Percentiles rank a stretch among this genome's conserved stretches.
Conservation (phyloP, 2,113 vertebrate genomes). For the Bucco capensis region DNA sequence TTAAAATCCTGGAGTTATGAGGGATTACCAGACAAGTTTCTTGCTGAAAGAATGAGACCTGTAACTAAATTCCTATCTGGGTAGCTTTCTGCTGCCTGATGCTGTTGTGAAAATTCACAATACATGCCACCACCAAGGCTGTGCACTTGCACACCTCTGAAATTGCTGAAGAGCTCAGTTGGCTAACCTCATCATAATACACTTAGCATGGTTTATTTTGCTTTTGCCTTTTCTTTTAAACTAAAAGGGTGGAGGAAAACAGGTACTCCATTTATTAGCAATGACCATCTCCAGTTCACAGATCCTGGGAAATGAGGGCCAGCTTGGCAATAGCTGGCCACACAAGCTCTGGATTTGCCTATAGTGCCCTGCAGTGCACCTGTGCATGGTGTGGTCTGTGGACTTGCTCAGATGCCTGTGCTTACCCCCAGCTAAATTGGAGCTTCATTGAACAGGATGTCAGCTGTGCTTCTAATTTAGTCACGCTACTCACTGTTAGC, state of each 20-base stretch:
- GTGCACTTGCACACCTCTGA: background rate
- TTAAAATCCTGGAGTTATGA: background rate
- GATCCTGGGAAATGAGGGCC: background rate
- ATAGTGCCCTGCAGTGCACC: background rate
- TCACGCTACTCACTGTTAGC: background rate
- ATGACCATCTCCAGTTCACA: background rate
- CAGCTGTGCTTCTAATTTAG: background rate
- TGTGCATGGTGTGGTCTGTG: accelerated
- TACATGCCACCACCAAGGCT: background rate
- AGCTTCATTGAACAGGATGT: background rate
- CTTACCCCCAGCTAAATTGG: background rate
- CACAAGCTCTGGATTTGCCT: background rate
- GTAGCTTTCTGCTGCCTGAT: background rate
- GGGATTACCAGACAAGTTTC: background rate
- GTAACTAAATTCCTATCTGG: background rate
- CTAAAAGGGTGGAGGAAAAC: conserved; percentile 5
- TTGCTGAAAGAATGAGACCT: background rate
- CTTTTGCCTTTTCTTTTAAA: conserved; percentile 2
- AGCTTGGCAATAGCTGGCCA: background rate
- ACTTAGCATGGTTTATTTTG: conserved; percentile 5
- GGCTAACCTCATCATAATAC: conserved; percentile 4
- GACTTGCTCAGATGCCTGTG: accelerated
- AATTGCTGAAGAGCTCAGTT: conserved; percentile 35
- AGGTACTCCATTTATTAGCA: background rate
- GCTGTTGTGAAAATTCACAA: background rate